phyloP scores from a whole-genome alignment of 2,888 invertebrate genomes.

The Thecocarcelia acutangulata region DNA sequence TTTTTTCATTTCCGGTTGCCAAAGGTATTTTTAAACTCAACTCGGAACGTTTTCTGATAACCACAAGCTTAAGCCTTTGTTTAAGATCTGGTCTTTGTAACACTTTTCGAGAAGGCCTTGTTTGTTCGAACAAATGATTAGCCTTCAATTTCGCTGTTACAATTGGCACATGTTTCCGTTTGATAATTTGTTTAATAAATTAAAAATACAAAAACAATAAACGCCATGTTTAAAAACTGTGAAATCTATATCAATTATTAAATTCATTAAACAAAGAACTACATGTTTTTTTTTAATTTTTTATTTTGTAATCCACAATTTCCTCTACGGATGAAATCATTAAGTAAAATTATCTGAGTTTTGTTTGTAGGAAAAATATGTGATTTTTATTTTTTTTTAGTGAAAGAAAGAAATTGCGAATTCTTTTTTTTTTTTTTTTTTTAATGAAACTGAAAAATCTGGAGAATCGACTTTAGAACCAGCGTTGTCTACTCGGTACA shows the following conservation, averaged over 20 bases:
- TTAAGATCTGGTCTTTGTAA: neutral
- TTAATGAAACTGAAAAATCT: too few species aligned
- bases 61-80: constrained; percentile 32
- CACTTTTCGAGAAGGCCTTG: constrained; percentile 37
- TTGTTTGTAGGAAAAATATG: neutral
- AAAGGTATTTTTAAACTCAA: constrained; percentile 8
- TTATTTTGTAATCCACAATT: constrained; percentile 17
- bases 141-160: constrained; percentile 65
- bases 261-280: constrained; percentile 50
- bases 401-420: too few species aligned
- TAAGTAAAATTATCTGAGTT: constrained; percentile 25
- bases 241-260: constrained; percentile 39
- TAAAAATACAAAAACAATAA: constrained; percentile 8
- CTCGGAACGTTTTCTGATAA: constrained; percentile 10
- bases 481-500: too few species aligned
- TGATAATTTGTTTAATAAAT: constrained; percentile 36
- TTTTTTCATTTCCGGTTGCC: constrained; percentile 51
- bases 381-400: neutral
- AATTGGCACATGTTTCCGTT: constrained; percentile 69
- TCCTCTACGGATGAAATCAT: constrained; percentile 36
- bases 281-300: constrained; percentile 3
- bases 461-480: too few species aligned
- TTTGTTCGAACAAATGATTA: constrained; percentile 53
- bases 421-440: too few species aligned
- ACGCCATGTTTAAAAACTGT: neutral